These are phyloP conservation scores for Helicoverpa armigera DNA, from an alignment of 1,140 invertebrate species.

Conservation along the genomic window DNA sequence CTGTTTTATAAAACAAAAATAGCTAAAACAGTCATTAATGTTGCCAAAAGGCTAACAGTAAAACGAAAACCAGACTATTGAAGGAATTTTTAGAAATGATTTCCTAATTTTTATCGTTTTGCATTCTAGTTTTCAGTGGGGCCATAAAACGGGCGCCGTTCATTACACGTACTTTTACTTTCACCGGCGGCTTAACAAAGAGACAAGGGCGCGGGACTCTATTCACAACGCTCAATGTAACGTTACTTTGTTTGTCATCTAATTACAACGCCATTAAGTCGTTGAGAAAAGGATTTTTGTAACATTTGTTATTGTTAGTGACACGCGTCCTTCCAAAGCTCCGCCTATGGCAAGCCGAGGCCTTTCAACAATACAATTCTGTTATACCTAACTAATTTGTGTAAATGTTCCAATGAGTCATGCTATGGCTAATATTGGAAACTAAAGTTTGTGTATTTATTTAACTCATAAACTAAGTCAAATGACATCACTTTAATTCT, in stretches of 20 bases:
- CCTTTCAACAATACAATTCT: conserved; percentile 33
- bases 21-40: conserved; percentile 9
- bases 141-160: conserved; percentile 34
- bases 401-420: conserved; percentile 18
- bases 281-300: conserved; percentile 47
- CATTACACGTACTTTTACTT: conserved; percentile 41
- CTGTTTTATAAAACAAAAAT: neutral
- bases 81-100: conserved; percentile 4
- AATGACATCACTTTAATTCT: neutral
- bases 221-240: conserved; percentile 45
- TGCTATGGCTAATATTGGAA: conserved; percentile 24
- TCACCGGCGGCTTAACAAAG: conserved; percentile 35
- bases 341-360: conserved; percentile 16
- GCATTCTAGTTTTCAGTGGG: conserved; percentile 7
- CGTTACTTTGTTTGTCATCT: conserved; percentile 46
- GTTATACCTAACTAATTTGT: conserved; percentile 37
- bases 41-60: neutral
- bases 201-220: conserved; percentile 37
- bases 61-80: conserved; percentile 26
- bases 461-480: neutral
- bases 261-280: conserved; percentile 40
- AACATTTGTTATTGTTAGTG: conserved; percentile 35
- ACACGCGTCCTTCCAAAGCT: conserved; percentile 40
- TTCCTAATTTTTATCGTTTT: conserved; percentile 6
- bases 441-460: conserved; percentile 3